Evolutionary conservation across 2,888 invertebrate genomes (phyloP).

Genomic region (Plemyria rubiginata): DNA sequence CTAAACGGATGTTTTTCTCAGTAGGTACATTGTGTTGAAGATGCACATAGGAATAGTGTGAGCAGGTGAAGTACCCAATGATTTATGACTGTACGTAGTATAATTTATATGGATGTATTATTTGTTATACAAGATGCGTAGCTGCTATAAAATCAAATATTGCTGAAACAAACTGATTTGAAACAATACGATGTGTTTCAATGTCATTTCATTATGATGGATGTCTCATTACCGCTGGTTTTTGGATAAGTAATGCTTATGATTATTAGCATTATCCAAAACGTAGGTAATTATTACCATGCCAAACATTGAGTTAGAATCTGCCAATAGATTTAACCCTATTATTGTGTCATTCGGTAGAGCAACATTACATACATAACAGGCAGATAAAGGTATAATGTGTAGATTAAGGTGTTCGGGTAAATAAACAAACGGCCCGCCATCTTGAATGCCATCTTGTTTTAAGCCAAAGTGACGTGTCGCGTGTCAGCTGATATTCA

Average conservation of each 20-base stretch:
- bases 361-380: conserved; percentile 3
- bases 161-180: too few species aligned
- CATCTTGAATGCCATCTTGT: conserved; percentile 75
- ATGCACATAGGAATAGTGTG: neutral
- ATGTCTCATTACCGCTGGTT: conserved; percentile 14
- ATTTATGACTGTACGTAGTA: conserved; percentile 13
- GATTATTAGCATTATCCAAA: conserved; percentile 35
- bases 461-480: conserved; percentile 67
- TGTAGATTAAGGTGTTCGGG: conserved; percentile 48
- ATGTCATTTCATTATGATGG: conserved; percentile 31
- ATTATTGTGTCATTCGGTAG: conserved; percentile 28
- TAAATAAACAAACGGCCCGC: conserved; percentile 71
- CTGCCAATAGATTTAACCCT: conserved; percentile 34
- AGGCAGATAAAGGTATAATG: conserved; percentile 1
- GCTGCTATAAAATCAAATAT: neutral
- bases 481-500: conserved; percentile 64
- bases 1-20: conserved; percentile 20
- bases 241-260: conserved; percentile 1
- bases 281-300: conserved; percentile 16
- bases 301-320: too few species aligned
- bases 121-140: neutral
- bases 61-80: conserved; percentile 12
- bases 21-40: conserved; percentile 10
- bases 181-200: conserved; percentile 26
- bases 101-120: neutral